These are phyloP conservation scores for Dreissena rostriformis DNA, from an alignment of 1,140 invertebrate genomes.

Conservation along the genomic window DNA sequence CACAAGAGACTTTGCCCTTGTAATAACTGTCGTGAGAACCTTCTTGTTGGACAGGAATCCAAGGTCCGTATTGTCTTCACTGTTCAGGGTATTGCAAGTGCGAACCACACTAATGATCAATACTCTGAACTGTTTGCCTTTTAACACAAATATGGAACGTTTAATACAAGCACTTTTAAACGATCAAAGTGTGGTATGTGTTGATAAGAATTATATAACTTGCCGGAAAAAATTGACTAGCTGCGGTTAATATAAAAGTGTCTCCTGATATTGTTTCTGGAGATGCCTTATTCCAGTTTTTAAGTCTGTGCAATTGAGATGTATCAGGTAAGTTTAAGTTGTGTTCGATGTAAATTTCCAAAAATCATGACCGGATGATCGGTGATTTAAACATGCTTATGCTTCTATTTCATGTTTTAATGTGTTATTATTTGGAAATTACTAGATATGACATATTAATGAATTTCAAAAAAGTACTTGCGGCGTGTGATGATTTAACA, in stretches of 20 bases:
- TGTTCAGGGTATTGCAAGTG: neutral
- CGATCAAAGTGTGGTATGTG: neutral
- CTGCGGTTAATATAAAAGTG: neutral
- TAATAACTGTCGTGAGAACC: neutral
- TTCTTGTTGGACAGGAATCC: neutral
- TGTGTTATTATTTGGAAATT: no score
- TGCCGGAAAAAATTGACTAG: neutral
- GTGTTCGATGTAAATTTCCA: neutral
- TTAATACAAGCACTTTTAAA: neutral
- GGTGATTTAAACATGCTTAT: neutral
- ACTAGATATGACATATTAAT: no score
- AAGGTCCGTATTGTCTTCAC: neutral
- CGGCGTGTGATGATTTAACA: no score
- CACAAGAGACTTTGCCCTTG: constrained; percentile 2
- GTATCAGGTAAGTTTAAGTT: neutral
- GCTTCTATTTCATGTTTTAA: neutral
- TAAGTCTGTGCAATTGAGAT: neutral
- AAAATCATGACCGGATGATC: neutral
- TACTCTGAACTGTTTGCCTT: neutral
- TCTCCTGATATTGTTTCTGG: neutral
- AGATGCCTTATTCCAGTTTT: neutral
- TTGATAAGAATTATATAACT: neutral
- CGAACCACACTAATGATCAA: neutral
- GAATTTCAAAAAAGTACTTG: no score
- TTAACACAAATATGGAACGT: neutral